Conservation (phyloP, 1,140 invertebrate genomes). For the Musca vetustissima region DNA sequence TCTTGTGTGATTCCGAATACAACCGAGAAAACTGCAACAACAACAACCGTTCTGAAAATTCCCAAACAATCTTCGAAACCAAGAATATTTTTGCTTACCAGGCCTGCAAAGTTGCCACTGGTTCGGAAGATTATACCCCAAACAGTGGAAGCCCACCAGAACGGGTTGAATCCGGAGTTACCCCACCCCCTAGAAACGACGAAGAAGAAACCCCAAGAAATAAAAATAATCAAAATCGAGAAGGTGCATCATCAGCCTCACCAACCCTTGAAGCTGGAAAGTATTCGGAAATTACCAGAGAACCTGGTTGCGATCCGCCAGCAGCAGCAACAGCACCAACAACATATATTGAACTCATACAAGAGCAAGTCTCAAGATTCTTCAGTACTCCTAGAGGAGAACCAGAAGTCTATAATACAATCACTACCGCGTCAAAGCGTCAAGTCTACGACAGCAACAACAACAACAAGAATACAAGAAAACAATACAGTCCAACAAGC, state of each 20-base stretch:
- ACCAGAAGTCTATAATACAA: neutral
- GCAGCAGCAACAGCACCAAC: neutral
- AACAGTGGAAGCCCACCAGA: neutral
- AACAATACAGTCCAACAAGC: constrained; percentile 1
- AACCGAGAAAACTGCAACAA: constrained; percentile 25
- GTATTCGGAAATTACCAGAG: neutral
- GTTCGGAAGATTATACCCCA: neutral
- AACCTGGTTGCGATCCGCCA: neutral
- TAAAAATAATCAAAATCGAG: constrained; percentile 23
- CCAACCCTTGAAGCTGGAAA: neutral
- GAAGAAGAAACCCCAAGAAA: neutral
- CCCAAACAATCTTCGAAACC: constrained; percentile 37
- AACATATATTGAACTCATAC: constrained; percentile 36
- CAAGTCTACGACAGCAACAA: constrained; percentile 11
- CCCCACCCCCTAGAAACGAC: constrained; percentile 26
- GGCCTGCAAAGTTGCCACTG: constrained; percentile 9
- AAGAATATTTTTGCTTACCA: constrained; percentile 38
- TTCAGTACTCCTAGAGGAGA: constrained; percentile 9
- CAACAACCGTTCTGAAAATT: neutral
- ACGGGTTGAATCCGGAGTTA: neutral
- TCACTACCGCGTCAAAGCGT: neutral
- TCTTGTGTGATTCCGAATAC: constrained; percentile 19
- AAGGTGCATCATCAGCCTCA: constrained; percentile 6
- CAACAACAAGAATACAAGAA: constrained; percentile 8
- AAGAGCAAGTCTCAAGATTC: constrained; percentile 34